Conservation (phyloP, 2,113 vertebrate species). For the Platanista minor region DNA sequence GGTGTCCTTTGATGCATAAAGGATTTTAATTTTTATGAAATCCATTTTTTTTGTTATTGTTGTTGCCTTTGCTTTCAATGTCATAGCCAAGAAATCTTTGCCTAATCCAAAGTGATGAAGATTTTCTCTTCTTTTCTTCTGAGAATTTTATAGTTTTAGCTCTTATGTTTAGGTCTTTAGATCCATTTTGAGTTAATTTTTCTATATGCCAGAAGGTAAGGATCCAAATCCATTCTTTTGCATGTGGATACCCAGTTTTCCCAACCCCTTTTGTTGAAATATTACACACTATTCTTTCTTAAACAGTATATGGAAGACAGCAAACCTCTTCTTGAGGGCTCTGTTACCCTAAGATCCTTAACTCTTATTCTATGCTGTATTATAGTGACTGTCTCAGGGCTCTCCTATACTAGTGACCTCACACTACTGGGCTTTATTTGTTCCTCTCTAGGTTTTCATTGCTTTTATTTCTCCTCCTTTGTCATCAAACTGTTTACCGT, state of each 20-base stretch:
- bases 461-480: background rate
- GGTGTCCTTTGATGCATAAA: no score
- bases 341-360: background rate
- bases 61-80: background rate
- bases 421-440: background rate
- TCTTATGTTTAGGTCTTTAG: background rate
- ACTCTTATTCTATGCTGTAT: background rate
- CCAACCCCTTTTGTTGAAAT: background rate
- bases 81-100: background rate
- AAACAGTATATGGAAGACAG: background rate
- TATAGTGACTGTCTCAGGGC: background rate
- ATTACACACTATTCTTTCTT: background rate
- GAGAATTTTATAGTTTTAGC: background rate
- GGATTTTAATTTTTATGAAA: no score
- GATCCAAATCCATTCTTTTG: background rate
- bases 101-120: background rate
- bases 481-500: background rate
- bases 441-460: background rate
- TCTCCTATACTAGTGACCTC: background rate
- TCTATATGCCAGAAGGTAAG: background rate
- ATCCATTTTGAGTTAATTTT: background rate
- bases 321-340: background rate
- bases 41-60: background rate
- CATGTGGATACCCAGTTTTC: background rate
- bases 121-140: background rate